phyloP scores from a whole-genome alignment of 1,140 invertebrate genomes.

The Listronotus oregonensis region DNA sequence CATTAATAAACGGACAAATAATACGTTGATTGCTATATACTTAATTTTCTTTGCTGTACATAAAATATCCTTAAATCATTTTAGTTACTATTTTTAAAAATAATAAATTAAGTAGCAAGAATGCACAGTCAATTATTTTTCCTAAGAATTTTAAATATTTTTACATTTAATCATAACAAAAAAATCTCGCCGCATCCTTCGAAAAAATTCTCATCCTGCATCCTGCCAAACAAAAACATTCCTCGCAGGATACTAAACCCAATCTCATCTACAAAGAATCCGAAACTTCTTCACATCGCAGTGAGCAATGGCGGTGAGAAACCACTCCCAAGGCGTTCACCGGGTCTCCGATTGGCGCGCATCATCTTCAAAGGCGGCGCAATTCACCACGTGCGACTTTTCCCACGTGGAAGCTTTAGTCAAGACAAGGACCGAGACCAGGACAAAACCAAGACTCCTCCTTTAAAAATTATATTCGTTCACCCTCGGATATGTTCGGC shows the following conservation, averaged over 20 bases:
- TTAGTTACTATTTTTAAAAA: no score
- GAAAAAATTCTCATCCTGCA: constrained; percentile 14
- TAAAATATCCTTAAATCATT: no score
- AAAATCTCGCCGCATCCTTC: neutral
- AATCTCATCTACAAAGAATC: constrained; percentile 29
- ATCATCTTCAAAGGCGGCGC: constrained; percentile 34
- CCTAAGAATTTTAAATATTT: no score
- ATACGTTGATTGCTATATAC: no score
- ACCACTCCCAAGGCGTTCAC: constrained; percentile 40
- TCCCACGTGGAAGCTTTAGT: constrained; percentile 52
- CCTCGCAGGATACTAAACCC: constrained; percentile 31
- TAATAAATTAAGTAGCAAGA: no score
- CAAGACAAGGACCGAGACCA: constrained; percentile 47
- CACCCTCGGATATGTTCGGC: constrained; percentile 18
- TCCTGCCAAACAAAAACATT: constrained; percentile 27
- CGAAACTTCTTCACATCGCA: constrained; percentile 20
- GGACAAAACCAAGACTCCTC: constrained; percentile 52
- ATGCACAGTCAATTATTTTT: no score
- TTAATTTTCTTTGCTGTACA: no score
- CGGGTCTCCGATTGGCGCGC: constrained; percentile 33
- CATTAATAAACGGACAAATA: no score
- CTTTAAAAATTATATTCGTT: constrained; percentile 35
- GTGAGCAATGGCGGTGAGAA: constrained; percentile 44
- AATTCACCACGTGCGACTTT: constrained; percentile 49
- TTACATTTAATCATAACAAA: neutral